A percentile compares a stretch with the other conserved stretches of the same genome.
Conservation (phyloP, 2,113 vertebrate genomes). For the Delphinus delphis region DNA sequence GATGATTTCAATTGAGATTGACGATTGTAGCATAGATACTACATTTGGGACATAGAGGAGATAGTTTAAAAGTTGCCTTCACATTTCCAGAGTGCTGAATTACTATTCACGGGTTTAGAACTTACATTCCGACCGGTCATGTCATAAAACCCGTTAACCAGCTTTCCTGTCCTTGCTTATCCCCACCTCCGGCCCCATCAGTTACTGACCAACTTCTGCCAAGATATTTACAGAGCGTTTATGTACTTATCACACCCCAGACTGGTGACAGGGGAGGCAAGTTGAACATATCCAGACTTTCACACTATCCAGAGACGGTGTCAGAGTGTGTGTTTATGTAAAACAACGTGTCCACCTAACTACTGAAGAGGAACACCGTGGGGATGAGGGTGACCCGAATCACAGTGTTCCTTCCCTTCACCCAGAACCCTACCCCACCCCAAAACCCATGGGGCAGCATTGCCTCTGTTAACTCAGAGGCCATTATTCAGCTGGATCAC, state of each 20-base stretch:
- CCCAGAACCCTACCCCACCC: no score
- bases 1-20: neutral
- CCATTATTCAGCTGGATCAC: neutral
- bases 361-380: neutral
- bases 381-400: neutral
- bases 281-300: neutral
- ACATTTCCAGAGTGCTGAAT: neutral
- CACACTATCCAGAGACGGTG: neutral
- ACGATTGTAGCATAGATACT: neutral
- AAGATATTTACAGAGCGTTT: neutral
- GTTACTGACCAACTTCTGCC: neutral
- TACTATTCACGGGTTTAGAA: neutral
- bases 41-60: neutral
- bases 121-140: neutral
- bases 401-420: neutral
- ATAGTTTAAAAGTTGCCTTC: neutral
- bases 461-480: neutral
- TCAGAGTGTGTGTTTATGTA: neutral
- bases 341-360: neutral
- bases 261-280: neutral
- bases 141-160: neutral
- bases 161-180: neutral
- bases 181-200: neutral
- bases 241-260: neutral
- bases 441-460: neutral